phyloP scores from a whole-genome alignment of 2,888 invertebrate species.

The Ormyrus nitidulus region DNA sequence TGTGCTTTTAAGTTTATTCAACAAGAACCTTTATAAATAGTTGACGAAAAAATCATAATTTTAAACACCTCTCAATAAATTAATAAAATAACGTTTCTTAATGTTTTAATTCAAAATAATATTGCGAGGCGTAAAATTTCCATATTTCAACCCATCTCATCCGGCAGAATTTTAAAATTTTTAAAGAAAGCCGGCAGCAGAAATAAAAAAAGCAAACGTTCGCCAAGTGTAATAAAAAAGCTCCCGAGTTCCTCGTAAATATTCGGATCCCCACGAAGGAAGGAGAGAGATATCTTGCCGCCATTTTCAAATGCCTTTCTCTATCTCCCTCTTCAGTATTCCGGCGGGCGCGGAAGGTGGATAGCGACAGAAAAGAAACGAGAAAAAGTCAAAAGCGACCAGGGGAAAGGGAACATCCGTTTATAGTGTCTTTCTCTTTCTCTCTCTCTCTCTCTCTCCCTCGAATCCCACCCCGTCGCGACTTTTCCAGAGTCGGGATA shows the following conservation, averaged over 20 bases:
- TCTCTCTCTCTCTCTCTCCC: constrained; percentile 43
- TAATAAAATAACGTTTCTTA: too few species aligned
- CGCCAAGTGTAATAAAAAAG: constrained; percentile 25
- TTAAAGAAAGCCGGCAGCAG: constrained; percentile 8
- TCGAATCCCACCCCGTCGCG: constrained; percentile 48
- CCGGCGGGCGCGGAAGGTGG: neutral
- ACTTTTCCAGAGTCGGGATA: constrained; percentile 45
- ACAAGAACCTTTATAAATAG: too few species aligned
- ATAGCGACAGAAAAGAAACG: neutral
- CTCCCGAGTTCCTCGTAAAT: constrained; percentile 14
- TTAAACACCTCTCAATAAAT: too few species aligned
- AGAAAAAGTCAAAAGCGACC: constrained; percentile 30
- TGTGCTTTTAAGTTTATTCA: too few species aligned
- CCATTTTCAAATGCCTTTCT: constrained; percentile 42
- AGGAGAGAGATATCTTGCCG: constrained; percentile 16
- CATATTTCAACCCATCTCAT: too few species aligned
- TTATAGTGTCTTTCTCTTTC: constrained; percentile 72
- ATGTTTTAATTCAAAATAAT: too few species aligned
- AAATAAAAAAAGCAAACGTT: constrained; percentile 18
- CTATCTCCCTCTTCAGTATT: neutral
- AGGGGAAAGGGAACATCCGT: constrained; percentile 63
- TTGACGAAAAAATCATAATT: too few species aligned
- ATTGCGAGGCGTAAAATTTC: too few species aligned
- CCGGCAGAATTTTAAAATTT: too few species aligned
- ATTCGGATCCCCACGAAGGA: neutral